Base-by-base conservation (phyloP, 1,140 invertebrate species). In the Rhyzopertha dominica region DNA sequence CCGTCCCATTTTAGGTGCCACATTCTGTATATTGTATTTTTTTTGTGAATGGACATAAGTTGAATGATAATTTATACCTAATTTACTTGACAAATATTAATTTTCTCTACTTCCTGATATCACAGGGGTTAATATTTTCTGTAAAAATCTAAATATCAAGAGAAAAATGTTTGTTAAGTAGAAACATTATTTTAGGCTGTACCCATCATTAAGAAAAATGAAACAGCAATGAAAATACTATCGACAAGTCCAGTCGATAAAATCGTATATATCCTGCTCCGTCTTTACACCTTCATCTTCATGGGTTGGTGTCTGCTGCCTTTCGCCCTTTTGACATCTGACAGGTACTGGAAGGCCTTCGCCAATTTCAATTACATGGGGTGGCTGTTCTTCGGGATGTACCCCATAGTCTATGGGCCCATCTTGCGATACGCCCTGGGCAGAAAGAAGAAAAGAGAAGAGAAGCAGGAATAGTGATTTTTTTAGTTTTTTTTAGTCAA, bases 231-330 rank as follows among this genome's bases (percentile, higher is more conserved):
- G 14, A 59, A 58, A 18, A 37, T 78, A 36, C 73, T 74, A 53
- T 43, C 56, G 2, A 69, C 66, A 13, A 50, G 54, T 0, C 12
- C 61, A 13, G 55, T 65, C 8, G 65, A 62, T 53, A 26, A 72
- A 29, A 17, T 73, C 0, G 35, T 72, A 1, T 76, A 76, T 63
- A 44, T 83, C 0, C 16, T 88, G 1, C 65, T 87, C 2, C 90
- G 89, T 65, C 53, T 81, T 0, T 89, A 91, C 52, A 81, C 88
- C 0, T 74, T 85, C 8, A 71, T 89, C 9, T 87, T 86, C 51
- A 86, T 95, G 77, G 88, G 90, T 8, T 95, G 88, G 73, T 84
- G 85, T 58, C 68, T 95, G 8, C 67, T 83, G 4, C 80, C 88
- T 0, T 95, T 97, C 61, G 78, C 78, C 18, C 71, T 90, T 1